Conservation (phyloP, 2,888 invertebrate genomes). For the Lycia hirtaria region DNA sequence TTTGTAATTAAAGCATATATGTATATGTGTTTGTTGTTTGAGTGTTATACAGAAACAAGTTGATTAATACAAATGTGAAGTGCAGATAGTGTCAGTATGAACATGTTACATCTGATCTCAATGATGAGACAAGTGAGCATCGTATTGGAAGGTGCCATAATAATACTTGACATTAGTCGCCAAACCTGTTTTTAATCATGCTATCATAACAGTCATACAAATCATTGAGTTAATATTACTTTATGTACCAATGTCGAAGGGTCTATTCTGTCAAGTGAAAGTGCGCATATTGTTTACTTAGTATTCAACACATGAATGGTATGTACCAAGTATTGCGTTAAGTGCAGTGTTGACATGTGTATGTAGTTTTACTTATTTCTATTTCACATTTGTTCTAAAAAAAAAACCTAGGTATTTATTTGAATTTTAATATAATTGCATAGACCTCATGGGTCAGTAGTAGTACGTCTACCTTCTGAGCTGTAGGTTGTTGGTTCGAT, state of each 20-base stretch:
- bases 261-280: conserved; percentile 47
- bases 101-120: conserved; percentile 42
- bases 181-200: conserved; percentile 27
- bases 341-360: conserved; percentile 19
- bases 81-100: conserved; percentile 47
- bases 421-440: too few species aligned
- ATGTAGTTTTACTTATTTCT: conserved; percentile 26
- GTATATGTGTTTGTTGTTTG: not conserved
- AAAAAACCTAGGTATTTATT: too few species aligned
- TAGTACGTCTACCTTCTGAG: too few species aligned
- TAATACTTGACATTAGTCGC: conserved; percentile 25
- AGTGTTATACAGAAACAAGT: conserved; percentile 19
- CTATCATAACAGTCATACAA: conserved; percentile 16
- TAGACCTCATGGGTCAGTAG: too few species aligned
- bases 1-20: conserved; percentile 12
- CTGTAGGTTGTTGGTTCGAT: too few species aligned
- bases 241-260: conserved; percentile 10
- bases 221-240: conserved; percentile 7
- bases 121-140: conserved; percentile 26
- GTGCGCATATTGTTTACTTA: conserved; percentile 47
- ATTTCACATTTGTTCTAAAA: conserved; percentile 4
- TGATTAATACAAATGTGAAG: conserved; percentile 32
- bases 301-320: conserved; percentile 25
- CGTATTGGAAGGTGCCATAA: conserved; percentile 34
- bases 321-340: conserved; percentile 16